phyloP scores from a whole-genome alignment of 2,888 invertebrate genomes.

The Therioaphis trifolii region DNA sequence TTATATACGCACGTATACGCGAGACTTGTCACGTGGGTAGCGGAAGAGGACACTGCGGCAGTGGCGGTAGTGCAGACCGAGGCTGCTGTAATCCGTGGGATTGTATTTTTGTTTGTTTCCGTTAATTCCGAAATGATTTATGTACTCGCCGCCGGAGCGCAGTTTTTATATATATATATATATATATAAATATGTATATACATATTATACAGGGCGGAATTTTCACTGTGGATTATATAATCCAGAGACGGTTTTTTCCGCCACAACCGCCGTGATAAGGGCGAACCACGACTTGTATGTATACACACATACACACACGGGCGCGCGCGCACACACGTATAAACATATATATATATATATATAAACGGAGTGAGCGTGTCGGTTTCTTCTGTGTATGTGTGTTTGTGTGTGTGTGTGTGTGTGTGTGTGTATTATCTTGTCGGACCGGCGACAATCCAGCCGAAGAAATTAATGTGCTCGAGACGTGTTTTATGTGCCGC shows the following conservation, averaged over 20 bases:
- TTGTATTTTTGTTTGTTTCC: conserved; percentile 50
- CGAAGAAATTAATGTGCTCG: conserved; percentile 40
- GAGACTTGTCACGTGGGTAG: background rate
- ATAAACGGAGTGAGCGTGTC: no score
- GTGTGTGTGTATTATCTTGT: conserved; percentile 34
- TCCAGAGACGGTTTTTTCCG: conserved; percentile 13
- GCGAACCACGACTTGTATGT: background rate
- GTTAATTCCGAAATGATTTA: conserved; percentile 58
- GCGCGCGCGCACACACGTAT: no score
- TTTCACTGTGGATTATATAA: conserved; percentile 37
- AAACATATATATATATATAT: no score
- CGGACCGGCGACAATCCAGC: conserved; percentile 22
- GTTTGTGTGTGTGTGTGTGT: background rate
- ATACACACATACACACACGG: no score
- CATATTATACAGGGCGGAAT: background rate
- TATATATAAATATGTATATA: no score
- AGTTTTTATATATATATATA: conserved; percentile 26
- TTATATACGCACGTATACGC: no score
- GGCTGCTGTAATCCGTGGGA: conserved; percentile 21
- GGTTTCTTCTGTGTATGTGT: no score
- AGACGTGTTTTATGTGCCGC: background rate
- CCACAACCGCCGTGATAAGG: conserved; percentile 14
- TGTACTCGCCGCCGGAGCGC: conserved; percentile 21
- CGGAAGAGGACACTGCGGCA: background rate
- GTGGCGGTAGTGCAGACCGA: background rate